Conservation (phyloP, 2,113 vertebrate species). For the Dipodomys ordii region DNA sequence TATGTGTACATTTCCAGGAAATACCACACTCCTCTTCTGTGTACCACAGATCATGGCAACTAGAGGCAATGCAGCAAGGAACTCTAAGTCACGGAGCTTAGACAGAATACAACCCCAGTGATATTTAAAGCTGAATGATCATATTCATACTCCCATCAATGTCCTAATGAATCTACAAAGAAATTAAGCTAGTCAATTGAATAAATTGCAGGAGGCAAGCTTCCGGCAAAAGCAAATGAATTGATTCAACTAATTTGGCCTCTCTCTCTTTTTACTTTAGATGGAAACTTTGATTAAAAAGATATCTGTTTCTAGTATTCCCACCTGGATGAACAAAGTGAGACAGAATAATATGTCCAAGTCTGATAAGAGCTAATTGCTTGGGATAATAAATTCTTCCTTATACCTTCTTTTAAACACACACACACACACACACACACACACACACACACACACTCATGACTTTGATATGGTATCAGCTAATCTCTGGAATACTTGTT, state of each 20-base stretch:
- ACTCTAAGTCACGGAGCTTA: not conserved
- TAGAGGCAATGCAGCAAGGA: not conserved
- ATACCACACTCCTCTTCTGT: not conserved
- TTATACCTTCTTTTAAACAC: constrained; percentile 50
- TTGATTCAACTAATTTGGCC: constrained; percentile 72
- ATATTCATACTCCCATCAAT: constrained; percentile 33
- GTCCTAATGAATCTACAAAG: constrained; percentile 63
- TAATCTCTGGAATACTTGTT: constrained; percentile 23
- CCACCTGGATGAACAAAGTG: constrained; percentile 56
- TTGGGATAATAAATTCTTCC: constrained; percentile 37
- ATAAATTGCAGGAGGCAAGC: constrained; percentile 75
- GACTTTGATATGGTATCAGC: constrained; percentile 24
- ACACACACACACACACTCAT: not conserved
- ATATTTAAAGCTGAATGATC: constrained; percentile 53
- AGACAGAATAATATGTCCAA: constrained; percentile 49
- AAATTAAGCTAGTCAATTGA: constrained; percentile 73
- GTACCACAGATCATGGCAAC: not conserved
- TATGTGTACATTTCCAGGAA: not conserved
- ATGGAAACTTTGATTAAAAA: constrained; percentile 75
- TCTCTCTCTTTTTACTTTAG: constrained; percentile 70
- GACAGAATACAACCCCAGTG: constrained; percentile 25
- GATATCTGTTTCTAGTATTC: constrained; percentile 68
- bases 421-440: not conserved
- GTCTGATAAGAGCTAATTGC: constrained; percentile 59
- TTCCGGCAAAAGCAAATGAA: constrained; percentile 72